Evolutionary conservation across 2,113 vertebrate species (phyloP).

Genomic region (Eulemur rufifrons): DNA sequence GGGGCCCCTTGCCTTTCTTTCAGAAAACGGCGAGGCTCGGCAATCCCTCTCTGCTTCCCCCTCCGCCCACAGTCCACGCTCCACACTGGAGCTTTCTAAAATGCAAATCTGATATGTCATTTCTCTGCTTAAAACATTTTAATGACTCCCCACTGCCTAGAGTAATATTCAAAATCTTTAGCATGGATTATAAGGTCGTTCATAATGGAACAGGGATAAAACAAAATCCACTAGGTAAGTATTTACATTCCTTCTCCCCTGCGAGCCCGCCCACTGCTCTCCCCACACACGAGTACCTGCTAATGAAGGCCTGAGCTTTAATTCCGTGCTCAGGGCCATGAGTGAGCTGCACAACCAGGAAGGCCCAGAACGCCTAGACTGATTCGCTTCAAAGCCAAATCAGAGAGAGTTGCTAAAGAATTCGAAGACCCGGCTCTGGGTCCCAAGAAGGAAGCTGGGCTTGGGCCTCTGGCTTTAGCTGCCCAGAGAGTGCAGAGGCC

Average conservation of each 20-base stretch:
- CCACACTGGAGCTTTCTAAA: not conserved
- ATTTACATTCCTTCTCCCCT: not conserved
- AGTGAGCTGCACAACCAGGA: not conserved
- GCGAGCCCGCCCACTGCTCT: accelerated
- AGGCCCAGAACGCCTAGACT: accelerated
- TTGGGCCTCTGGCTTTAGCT: not conserved
- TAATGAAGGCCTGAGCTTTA: not conserved
- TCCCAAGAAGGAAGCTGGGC: not conserved
- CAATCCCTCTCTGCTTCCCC: too few relatives aligned
- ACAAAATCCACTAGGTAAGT: not conserved
- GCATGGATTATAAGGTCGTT: not conserved
- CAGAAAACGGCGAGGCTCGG: accelerated
- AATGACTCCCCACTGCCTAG: not conserved
- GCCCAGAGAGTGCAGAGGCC: accelerated
- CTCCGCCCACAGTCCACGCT: not conserved
- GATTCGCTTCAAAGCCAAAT: not conserved
- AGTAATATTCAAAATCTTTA: not conserved
- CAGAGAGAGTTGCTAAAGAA: not conserved
- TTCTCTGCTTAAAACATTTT: slow-evolving; percentile 23
- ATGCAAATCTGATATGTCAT: not conserved
- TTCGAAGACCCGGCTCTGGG: not conserved
- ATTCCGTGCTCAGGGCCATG: not conserved
- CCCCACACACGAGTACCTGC: accelerated
- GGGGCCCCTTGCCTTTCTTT: not conserved
- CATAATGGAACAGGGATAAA: slow-evolving; percentile 24